Evolutionary conservation across 2,888 invertebrate species (phyloP), one percentile per base, ranked within the genome.

Genomic region (Crioceris asparagi): DNA sequence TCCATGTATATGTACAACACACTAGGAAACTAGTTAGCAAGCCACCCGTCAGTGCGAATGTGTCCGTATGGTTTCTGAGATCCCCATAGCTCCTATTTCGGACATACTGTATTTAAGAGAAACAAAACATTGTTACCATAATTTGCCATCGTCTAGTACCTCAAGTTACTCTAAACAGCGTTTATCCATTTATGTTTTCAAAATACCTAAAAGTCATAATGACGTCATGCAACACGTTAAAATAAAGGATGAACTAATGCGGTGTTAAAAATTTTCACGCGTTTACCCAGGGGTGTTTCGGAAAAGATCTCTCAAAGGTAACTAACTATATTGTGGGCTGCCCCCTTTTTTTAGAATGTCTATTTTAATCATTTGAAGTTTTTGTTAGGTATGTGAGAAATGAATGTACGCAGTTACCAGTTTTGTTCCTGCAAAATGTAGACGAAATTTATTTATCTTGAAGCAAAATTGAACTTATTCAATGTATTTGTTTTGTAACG

Each of bases 281-380:
- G 71, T 69, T 68, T 68, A 66, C 68, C 71, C 58, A 86, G 85
- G 86, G 80, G 84, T 86, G 80, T 86, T 85, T 85, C 85, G 86
- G 84, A 86, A 86, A 85, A 83, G 85, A 83, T 86, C 85, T 79
- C 84, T 85, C 82, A 85, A 85, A 86, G 86, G 85, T 85, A 85
- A 84, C 79, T 79, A 75, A 65, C 64, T 65, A 47, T 61, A 60
- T 64, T 65, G 59, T 65, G 61, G 62, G 64, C 64, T 65, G 64
- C 62, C 64, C 65, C 65, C 60, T 17, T 21, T 25, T 52, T 62
- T 63, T 65, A 64, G 64, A 63, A 63, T 64, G 62, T 63, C 53
- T 63, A 54, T 57, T 54, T 52, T 48, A 32, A 47, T 50, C 33
- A 46, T 50, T 53, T 47, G 29, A 44, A 44, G 53, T 52, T 54